These are phyloP conservation scores for Diploptera punctata DNA, from an alignment of 2,888 invertebrate species.

Conservation along the genomic window DNA sequence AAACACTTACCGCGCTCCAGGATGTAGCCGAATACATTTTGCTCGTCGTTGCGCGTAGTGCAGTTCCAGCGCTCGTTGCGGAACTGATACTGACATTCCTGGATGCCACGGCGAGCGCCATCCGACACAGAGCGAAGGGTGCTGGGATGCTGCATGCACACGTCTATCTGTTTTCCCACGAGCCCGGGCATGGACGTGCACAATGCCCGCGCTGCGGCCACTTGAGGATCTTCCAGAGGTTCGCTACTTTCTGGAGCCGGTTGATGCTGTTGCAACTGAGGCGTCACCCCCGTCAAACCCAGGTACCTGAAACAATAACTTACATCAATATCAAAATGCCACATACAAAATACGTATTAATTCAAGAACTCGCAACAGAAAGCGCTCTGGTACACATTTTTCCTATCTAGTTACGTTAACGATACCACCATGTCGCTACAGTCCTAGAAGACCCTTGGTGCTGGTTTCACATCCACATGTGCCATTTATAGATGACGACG, in stretches of 20 bases:
- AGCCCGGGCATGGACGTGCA: conserved; percentile 52
- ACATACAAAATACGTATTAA: too few relatives aligned
- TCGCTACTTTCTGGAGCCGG: conserved; percentile 40
- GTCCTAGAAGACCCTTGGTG: too few relatives aligned
- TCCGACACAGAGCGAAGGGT: conserved; percentile 60
- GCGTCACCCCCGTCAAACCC: conserved; percentile 49
- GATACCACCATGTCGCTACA: too few relatives aligned
- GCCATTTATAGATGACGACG: too few relatives aligned
- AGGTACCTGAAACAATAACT: conserved; percentile 51
- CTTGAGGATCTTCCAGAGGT: conserved; percentile 45
- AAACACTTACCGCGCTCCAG: conserved; percentile 56
- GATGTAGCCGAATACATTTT: conserved; percentile 59
- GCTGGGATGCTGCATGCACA: conserved; percentile 59
- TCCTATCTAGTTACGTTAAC: too few relatives aligned
- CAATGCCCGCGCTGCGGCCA: conserved; percentile 47
- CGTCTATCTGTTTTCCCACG: conserved; percentile 54
- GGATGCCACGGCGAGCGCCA: conserved; percentile 61
- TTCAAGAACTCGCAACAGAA: too few relatives aligned
- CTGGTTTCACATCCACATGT: too few relatives aligned
- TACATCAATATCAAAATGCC: too few relatives aligned
- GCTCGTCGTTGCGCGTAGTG: conserved; percentile 52
- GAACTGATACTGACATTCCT: conserved; percentile 64
- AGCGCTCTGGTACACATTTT: too few relatives aligned
- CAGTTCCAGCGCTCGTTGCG: conserved; percentile 65
- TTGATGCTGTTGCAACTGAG: conserved; percentile 43